Evolutionary conservation across 2,113 vertebrate genomes (phyloP), one percentile per base, ranked within the genome.

Genomic region (Melanerpes aurifrons): DNA sequence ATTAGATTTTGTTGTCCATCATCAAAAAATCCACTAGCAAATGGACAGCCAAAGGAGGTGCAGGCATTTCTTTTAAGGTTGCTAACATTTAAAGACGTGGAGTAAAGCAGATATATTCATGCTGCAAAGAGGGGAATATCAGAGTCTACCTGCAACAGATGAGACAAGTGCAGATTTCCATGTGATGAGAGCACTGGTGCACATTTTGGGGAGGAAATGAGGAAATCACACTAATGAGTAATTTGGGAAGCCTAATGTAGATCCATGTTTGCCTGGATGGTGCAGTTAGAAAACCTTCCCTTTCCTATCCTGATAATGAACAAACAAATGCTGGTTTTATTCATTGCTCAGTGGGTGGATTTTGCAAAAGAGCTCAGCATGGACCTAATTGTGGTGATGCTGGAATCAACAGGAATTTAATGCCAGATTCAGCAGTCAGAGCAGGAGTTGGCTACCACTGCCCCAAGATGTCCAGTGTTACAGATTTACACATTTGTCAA

Each of bases 311-410:
- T 4, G 56, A 25, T 2, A 8, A 29, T n/a, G 47, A 82, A 58
- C 56, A 75, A 93, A 93, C 25, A 76, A 87, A 72, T 2, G 40
- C 14, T 37, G 40, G 15, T 9, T 92, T 85, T 50, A 78, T 57
- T 79, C 14, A 6, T 76, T 37, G 43, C 89, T 78, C 11, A 0
- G 29, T 6, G 29, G 62, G 78, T 7, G 71, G 59, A 16, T 59
- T 84, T 75, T 84, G 45, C 31, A 75, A 3, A 54, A 48, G n/a
- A 45, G 40, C 83, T 81, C 61, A 31, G 80, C 37, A 9, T 1
- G 12, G 61, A 59, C 29, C 25, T 18, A 5, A 58, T 0, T 35
- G 56, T 8, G 15, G 18, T 10, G 2, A 1, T 0, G 0, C 7
- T 4, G 12, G n/a, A 82, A 86, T 24, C 54, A 67, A 11, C 1